These are phyloP conservation scores for Drosophila infuscata DNA, from an alignment of 2,888 invertebrate genomes.

Conservation along the genomic window DNA sequence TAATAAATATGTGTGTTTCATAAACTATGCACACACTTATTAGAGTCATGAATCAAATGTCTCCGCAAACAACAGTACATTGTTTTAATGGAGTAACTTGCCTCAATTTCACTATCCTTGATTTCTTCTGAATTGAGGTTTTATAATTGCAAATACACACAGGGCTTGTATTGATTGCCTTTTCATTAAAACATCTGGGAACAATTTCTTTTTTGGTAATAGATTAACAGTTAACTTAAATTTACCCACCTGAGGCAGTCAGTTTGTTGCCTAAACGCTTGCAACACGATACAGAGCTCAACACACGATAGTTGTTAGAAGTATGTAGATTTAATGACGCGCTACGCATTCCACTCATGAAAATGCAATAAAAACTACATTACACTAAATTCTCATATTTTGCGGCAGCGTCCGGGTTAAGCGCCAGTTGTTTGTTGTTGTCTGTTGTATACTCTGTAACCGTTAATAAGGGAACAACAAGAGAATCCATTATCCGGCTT, in stretches of 20 bases:
- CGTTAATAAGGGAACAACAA: neutral
- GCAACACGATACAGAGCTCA: slow-evolving; percentile 2
- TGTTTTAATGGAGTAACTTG: neutral
- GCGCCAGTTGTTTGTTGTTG: slow-evolving; percentile 7
- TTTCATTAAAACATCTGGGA: neutral
- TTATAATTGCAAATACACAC: neutral
- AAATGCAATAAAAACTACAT: slow-evolving; percentile 74
- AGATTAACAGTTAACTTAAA: slow-evolving; percentile 1
- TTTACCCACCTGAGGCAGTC: neutral
- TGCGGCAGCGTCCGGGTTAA: slow-evolving; percentile 17
- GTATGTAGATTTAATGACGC: slow-evolving; percentile 50
- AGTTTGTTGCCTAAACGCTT: neutral
- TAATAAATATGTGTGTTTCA: neutral
- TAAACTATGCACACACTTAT: slow-evolving; percentile 4
- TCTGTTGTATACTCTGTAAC: slow-evolving; percentile 3
- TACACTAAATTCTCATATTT: slow-evolving; percentile 74
- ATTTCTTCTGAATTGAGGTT: neutral
- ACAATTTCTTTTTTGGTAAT: neutral
- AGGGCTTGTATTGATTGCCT: neutral
- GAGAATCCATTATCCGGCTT: neutral
- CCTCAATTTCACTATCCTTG: neutral
- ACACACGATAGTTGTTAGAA: neutral
- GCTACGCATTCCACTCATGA: slow-evolving; percentile 67
- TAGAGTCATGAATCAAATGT: slow-evolving; percentile 7
- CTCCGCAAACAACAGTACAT: neutral